Conservation (phyloP, 2,797 vertebrate species). For the Pantherophis vulpinus region DNA sequence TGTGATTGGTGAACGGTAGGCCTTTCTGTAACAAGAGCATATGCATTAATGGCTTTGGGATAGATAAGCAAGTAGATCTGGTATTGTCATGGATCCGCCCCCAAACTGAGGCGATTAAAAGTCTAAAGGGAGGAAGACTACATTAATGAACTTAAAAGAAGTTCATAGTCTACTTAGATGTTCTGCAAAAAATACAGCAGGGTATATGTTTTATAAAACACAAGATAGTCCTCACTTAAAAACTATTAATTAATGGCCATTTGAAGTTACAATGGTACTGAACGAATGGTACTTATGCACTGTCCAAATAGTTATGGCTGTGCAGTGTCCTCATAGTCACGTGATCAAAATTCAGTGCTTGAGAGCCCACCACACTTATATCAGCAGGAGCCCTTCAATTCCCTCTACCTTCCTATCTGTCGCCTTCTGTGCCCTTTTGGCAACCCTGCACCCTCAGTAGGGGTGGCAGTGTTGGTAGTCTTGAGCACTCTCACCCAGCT, state of each 20-base stretch:
- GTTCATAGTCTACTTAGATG: background rate
- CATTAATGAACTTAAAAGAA: background rate
- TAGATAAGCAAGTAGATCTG: background rate
- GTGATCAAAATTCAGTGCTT: background rate
- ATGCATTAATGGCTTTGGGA: background rate
- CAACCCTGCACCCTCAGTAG: background rate
- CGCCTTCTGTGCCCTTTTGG: background rate
- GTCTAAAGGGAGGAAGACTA: background rate
- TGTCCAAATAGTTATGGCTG: background rate
- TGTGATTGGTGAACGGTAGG: background rate
- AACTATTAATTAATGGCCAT: background rate
- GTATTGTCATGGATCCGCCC: no score
- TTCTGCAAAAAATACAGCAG: background rate
- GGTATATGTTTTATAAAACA: background rate
- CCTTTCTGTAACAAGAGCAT: background rate
- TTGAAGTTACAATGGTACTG: background rate
- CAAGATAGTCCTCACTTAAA: background rate
- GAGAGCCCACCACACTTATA: background rate
- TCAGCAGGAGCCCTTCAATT: background rate
- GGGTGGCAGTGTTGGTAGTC: background rate
- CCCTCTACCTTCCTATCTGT: background rate
- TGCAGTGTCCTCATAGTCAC: no score
- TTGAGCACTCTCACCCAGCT: background rate
- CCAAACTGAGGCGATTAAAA: background rate
- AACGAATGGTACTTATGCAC: background rate